Percentiles rank a stretch among this genome's conserved stretches.
Evolutionary conservation across 2,113 vertebrate genomes (phyloP).

Genomic region (Ceratotherium simum): DNA sequence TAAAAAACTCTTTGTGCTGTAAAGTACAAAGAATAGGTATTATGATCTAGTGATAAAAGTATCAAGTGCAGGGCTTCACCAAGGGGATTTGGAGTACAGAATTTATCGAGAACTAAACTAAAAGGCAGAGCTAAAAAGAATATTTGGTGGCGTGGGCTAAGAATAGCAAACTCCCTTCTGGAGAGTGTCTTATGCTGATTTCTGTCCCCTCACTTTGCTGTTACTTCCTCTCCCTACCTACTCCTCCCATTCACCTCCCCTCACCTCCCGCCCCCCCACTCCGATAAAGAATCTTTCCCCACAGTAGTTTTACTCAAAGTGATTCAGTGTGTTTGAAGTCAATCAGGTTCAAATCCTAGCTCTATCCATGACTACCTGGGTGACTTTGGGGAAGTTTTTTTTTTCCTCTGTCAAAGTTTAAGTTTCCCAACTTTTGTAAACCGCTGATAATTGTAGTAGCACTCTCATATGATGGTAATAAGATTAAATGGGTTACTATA

Average conservation of each 20-base stretch:
- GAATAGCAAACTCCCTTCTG: neutral
- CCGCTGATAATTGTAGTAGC: neutral
- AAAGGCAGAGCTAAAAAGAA: neutral
- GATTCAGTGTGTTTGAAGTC: neutral
- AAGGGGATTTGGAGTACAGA: neutral
- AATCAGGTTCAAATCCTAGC: neutral
- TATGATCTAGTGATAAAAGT: neutral
- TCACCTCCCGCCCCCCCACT: neutral
- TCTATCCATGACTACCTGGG: neutral
- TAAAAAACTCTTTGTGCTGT: neutral
- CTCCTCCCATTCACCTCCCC: no score
- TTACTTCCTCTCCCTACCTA: rapidly evolving
- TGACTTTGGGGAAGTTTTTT: neutral
- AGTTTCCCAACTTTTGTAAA: neutral
- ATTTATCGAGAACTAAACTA: neutral
- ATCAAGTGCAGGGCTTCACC: neutral
- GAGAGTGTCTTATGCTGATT: neutral
- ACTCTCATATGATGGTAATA: neutral
- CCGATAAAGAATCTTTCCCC: rapidly evolving
- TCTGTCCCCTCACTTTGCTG: neutral
- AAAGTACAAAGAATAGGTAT: neutral
- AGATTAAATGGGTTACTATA: neutral
- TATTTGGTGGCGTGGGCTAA: neutral
- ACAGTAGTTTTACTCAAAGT: neutral
- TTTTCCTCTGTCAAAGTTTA: neutral